These are phyloP conservation scores for Bergia sp. DNA, from an alignment of 92 coral and sea anemone species.

Conservation along the genomic window DNA sequence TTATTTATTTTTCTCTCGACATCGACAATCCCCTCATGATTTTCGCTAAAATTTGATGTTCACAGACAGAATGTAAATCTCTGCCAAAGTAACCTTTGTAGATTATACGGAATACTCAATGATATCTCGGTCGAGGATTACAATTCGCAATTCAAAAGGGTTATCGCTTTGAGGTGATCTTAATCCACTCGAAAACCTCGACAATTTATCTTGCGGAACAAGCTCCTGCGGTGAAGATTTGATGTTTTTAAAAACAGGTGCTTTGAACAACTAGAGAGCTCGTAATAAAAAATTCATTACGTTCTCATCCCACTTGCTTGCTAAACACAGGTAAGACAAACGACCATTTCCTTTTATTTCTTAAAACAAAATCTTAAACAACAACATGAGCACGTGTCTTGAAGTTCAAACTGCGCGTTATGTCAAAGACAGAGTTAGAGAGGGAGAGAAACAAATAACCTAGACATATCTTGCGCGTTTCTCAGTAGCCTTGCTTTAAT, in stretches of 20 bases:
- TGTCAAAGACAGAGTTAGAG: neutral
- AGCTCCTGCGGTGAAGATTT: constrained; percentile 32
- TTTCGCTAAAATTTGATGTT: constrained; percentile 49
- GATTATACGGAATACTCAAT: constrained; percentile 19
- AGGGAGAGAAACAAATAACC: neutral
- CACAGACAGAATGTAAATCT: constrained; percentile 42
- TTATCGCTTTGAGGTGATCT: constrained; percentile 11
- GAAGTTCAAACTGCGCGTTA: neutral
- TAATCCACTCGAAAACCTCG: constrained; percentile 5
- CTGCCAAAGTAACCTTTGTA: constrained; percentile 30
- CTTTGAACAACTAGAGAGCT: constrained; percentile 27
- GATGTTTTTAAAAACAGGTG: constrained; percentile 49
- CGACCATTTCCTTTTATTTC: constrained; percentile 21
- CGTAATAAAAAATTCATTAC: constrained; percentile 41
- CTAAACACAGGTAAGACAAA: constrained; percentile 41
- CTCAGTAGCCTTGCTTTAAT: constrained; percentile 35
- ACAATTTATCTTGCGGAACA: constrained; percentile 28
- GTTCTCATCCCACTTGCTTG: constrained; percentile 43
- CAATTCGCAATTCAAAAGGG: neutral
- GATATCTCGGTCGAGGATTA: neutral
- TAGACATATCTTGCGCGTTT: neutral
- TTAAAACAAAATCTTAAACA: constrained; percentile 2
- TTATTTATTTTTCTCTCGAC: neutral
- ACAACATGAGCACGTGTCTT: constrained; percentile 14
- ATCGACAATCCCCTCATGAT: constrained; percentile 3